A percentile compares a stretch with the other conserved stretches of the same genome.
Evolutionary conservation across 1,140 invertebrate species (phyloP).

Genomic region (Luehdorfia chinensis): DNA sequence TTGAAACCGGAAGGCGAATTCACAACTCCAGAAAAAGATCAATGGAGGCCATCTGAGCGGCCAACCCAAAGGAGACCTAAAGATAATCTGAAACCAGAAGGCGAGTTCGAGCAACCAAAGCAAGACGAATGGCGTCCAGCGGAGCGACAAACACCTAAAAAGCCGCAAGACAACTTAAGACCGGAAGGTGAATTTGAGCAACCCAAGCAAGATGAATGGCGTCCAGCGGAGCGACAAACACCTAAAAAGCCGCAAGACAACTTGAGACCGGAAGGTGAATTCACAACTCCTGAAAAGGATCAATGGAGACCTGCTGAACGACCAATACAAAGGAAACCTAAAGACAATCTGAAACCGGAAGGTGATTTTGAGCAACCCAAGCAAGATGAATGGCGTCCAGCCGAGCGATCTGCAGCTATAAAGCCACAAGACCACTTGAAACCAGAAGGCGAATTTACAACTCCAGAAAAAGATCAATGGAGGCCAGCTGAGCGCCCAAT

Average conservation of each 20-base stretch:
- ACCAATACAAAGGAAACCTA: constrained; percentile 56
- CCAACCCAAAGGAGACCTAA: constrained; percentile 48
- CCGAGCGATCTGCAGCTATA: constrained; percentile 62
- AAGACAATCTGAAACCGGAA: constrained; percentile 78
- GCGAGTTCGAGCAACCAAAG: constrained; percentile 76
- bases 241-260: constrained; percentile 76
- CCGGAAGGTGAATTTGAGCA: constrained; percentile 78
- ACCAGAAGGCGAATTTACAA: constrained; percentile 78
- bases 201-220: constrained; percentile 53
- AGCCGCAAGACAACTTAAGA: constrained; percentile 75
- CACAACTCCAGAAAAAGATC: constrained; percentile 71
- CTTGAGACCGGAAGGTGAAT: constrained; percentile 83
- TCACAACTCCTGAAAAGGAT: constrained; percentile 73
- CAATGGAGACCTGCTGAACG: constrained; percentile 65
- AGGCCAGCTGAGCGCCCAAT: constrained; percentile 66
- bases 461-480: constrained; percentile 51
- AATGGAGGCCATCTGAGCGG: constrained; percentile 71
- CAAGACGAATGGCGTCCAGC: constrained; percentile 64
- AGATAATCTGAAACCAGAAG: constrained; percentile 78
- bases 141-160: constrained; percentile 64
- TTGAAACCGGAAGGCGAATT: constrained; percentile 78
- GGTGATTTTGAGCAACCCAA: constrained; percentile 80
- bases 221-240: constrained; percentile 62
- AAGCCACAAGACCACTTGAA: constrained; percentile 79
- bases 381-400: constrained; percentile 56